These are phyloP conservation scores for Pantala flavescens DNA, from an alignment of 1,140 invertebrate genomes.

Conservation along the genomic window DNA sequence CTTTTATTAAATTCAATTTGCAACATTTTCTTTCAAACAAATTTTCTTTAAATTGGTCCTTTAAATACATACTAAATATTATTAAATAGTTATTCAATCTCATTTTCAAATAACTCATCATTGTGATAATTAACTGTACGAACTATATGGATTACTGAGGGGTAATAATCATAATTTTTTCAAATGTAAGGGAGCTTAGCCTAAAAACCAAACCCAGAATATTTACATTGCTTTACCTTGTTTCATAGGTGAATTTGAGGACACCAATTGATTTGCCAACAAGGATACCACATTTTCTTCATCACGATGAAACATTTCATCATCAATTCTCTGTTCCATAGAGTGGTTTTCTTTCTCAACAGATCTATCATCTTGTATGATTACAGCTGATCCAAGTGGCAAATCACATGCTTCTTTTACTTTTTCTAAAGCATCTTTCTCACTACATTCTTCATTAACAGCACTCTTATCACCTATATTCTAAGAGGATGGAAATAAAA, in stretches of 20 bases:
- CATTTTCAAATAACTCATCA: too few species aligned
- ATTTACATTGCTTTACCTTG: not conserved
- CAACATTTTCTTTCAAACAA: too few species aligned
- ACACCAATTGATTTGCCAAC: constrained; percentile 21
- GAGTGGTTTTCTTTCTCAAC: not conserved
- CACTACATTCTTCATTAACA: constrained; percentile 11
- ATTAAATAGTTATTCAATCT: too few species aligned
- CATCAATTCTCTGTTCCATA: constrained; percentile 15
- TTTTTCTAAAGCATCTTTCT: not conserved
- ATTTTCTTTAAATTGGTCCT: too few species aligned
- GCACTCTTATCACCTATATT: not conserved
- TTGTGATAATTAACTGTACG: too few species aligned
- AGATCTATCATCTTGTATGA: not conserved
- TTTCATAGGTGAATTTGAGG: not conserved
- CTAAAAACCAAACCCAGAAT: too few species aligned
- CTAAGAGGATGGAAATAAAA: not conserved
- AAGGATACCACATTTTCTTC: constrained; percentile 23
- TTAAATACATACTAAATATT: too few species aligned
- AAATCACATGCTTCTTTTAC: constrained; percentile 12
- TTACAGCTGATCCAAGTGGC: constrained; percentile 5
- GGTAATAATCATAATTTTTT: too few species aligned
- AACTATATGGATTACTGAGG: too few species aligned
- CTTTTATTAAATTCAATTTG: too few species aligned
- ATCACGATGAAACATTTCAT: constrained; percentile 20
- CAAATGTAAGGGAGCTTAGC: too few species aligned